Evolutionary conservation across 2,113 vertebrate species (phyloP), one percentile per base, ranked within the genome.

Genomic region (Pelecanus crispus): DNA sequence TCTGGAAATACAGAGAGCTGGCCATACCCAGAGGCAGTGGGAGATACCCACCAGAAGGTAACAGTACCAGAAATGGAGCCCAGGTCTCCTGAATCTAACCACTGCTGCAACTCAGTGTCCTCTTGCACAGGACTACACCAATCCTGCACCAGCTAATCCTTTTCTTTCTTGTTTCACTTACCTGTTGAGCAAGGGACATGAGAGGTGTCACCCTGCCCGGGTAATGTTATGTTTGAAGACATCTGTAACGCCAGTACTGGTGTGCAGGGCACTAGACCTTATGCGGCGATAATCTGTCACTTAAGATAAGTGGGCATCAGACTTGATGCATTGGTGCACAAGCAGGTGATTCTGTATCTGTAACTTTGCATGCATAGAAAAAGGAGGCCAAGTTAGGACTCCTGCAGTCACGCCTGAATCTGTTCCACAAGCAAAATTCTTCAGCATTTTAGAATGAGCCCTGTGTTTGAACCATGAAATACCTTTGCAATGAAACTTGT

Each of bases 391-490:
- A 91, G 92, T 45, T 15, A 68, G 65, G 49, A 72, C 34, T 82
- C 68, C 45, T 70, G 49, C 49, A 77, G 52, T 56, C 36, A 88
- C 68, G 45, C 18, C 28, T 82, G 34, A 78, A 88, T 75, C 28
- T 80, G 21, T 92, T 94, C 34, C 42, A 42, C 8, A 45, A 50
- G 83, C 34, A 90, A 95, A 90, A 90, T 72, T 88, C 59, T 93
- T 81, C 5, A 0, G 16, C 75, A 17, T 63, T 74, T 83, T 90
- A 81, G 55, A 95, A 58, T 22, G 17, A 93, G 45, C 13, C 66
- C 53, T 58, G 53, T 65, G 44, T 75, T 68, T 88, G 81, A 94
- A 91, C 78, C 70, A 77, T 42, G 28, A 93, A 96, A 95, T 82
- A 79, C 9, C 65, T 90, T 53, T 75, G 66, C 81, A 90, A 38